Evolutionary conservation across 2,888 invertebrate genomes (phyloP).

Genomic region (Drosophila pseudotalamancana): DNA sequence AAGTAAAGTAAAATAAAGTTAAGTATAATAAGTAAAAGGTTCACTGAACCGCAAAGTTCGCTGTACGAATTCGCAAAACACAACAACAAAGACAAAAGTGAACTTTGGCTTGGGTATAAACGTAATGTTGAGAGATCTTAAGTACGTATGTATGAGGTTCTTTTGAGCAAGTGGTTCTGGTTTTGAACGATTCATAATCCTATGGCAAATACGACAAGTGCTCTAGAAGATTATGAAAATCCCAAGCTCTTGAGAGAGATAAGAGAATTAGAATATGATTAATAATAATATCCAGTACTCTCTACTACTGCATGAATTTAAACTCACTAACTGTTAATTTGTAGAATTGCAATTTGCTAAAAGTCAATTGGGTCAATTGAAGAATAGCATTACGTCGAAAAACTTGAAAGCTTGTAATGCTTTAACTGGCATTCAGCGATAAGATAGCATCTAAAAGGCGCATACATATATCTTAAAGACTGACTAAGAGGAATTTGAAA

Average conservation of each 20-base stretch:
- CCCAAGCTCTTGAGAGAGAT: no score
- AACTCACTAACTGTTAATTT: no score
- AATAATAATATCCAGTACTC: slow-evolving; percentile 26
- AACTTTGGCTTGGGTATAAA: slow-evolving; percentile 50
- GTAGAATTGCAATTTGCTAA: no score
- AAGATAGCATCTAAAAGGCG: neutral
- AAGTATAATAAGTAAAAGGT: slow-evolving; percentile 39
- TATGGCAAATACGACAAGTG: slow-evolving; percentile 2
- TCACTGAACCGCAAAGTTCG: slow-evolving; percentile 60
- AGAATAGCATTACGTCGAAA: neutral
- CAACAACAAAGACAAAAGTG: slow-evolving; percentile 24
- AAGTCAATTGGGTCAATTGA: no score
- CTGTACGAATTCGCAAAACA: slow-evolving; percentile 47
- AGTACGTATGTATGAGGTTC: slow-evolving; percentile 5
- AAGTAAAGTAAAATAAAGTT: slow-evolving; percentile 15
- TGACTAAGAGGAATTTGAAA: slow-evolving; percentile 2
- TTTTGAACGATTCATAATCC: slow-evolving; percentile 6
- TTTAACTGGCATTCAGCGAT: neutral
- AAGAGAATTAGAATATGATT: no score
- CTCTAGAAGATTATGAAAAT: slow-evolving; percentile 17
- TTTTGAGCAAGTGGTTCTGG: slow-evolving; percentile 20
- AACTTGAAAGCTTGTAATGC: neutral
- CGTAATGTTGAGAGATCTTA: slow-evolving; percentile 24
- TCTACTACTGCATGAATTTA: slow-evolving; percentile 6
- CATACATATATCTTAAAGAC: neutral